Conservation (phyloP, 2,888 invertebrate species). For the Caenorhabditis virilis region DNA sequence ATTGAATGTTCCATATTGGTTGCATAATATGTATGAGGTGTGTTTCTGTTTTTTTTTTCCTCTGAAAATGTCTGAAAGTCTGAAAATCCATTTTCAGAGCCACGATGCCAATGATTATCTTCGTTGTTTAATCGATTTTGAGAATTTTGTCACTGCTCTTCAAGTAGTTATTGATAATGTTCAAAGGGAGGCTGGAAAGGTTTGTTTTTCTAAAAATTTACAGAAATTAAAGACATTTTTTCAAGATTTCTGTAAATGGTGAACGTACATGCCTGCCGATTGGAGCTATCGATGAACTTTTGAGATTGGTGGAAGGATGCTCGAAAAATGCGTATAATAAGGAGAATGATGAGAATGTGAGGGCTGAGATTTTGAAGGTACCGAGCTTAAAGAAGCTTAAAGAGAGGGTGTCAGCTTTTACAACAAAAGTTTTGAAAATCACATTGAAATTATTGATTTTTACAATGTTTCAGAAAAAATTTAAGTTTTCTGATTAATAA, state of each 20-base stretch:
- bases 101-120: conserved; percentile 53
- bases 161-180: conserved; percentile 25
- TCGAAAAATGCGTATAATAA: no score
- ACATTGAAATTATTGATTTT: no score
- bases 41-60: not conserved
- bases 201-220: not conserved
- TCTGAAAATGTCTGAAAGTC: not conserved
- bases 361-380: no score
- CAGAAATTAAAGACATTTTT: conserved; percentile 10
- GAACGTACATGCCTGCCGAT: conserved; percentile 33
- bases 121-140: conserved; percentile 52
- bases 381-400: no score
- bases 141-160: conserved; percentile 43
- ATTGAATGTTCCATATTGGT: conserved; percentile 38
- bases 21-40: conserved; percentile 35
- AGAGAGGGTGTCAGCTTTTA: no score
- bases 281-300: conserved; percentile 33
- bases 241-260: not conserved
- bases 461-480: no score
- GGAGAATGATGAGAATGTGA: no score
- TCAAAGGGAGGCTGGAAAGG: conserved; percentile 26
- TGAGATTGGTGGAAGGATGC: no score
- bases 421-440: no score
- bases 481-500: no score
- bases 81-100: conserved; percentile 38